Base-by-base conservation (phyloP, 2,888 invertebrate genomes). In the Branchellion lobata region DNA sequence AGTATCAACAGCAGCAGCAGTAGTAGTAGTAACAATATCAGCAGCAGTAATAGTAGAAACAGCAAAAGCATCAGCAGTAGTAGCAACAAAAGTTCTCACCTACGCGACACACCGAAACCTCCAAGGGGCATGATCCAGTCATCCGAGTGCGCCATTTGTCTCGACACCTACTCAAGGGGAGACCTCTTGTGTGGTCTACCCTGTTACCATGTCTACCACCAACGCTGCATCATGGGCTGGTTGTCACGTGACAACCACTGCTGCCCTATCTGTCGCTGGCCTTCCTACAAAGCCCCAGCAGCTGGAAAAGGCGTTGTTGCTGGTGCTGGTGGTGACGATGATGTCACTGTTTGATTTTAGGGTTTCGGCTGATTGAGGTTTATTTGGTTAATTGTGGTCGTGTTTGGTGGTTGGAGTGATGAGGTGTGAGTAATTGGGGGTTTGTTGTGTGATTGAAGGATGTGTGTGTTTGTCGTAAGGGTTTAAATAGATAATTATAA, bases 261-360 rank as follows among this genome's bases (percentile, higher is more conserved):
- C 81, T 90, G 90, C 82, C 90, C 90, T 1, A 86, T 89, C 18
- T 90, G 90, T 83, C 86, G 90, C 11, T 89, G 90, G 89, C 89
- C 89, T n/a, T 87, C 90, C 0, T 89, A 89, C 84, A 84, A 84
- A 81, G 83, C 84, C 53, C n/a, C n/a, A n/a, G n/a, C n/a, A n/a
- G n/a, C n/a, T n/a, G n/a, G n/a, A n/a, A n/a, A 86, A 85, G 81
- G 83, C 83, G 61, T 40, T 5, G 61, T 57, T 5, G 61, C 21
- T 5, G 61, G 3, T 57, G 24, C 11, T 57, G 61, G 61, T 18
- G 61, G 21, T 24, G 61, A n/a, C n/a, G 61, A n/a, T 18, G 61
- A 24, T 5, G 61, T 18, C n/a, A n/a, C 24, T 14, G 8, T 5
- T 18, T n/a, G 61, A 8, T 18, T 57, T 5, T 3, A n/a, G 21